Evolutionary conservation across 2,797 vertebrate species (phyloP), one percentile per base, ranked within the genome.

Genomic region (Enteromius argenteus): DNA sequence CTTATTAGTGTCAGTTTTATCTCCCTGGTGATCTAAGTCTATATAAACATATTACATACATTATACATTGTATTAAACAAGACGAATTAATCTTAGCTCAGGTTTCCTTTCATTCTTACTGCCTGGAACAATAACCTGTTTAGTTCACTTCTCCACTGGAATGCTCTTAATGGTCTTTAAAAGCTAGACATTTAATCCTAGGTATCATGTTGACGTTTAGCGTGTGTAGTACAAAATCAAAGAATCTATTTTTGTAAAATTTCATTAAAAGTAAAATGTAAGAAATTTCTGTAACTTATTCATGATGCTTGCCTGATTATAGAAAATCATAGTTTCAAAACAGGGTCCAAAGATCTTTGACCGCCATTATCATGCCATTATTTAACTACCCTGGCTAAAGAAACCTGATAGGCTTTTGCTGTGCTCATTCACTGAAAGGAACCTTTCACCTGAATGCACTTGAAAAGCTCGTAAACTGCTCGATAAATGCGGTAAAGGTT

Each of bases 401-500:
- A 23, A 60, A 49, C 53, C 56, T 73, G 53, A 86, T 85, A 60
- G 42, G 79, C 46, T 84, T 66, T 53, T 23, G 11, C 10, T 35
- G 5, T 21, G 68, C 32, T 58, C 42, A 39, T 35, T 23, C 49
- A n/a, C 7, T 66, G 21, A 78, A 46, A 49, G 30, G 7, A 68
- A 15, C 76, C 35, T 80, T 86, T 85, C 3, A 68, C 71, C 80
- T 67, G 27, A 53, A 85, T 86, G 27, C 17, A 64, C n/a, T 49
- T 60, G 49, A 39, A 81, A n/a, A 56, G 69, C 51, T 82, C 2
- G 2, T 60, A 83, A 68, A 21, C 44, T 30, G 46, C 56, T 49
- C 17, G 6, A n/a, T 56, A 68, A 42, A 56, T n/a, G n/a, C 62
- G 58, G 5, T 42, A 0, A 32, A 37, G 17, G 4, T 68, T 76